Percentiles rank a stretch among this genome's conserved stretches.
Evolutionary conservation across 35 echinoderm and acorn worm species (phyloP).

Genomic region (Apostichopus japonicus): DNA sequence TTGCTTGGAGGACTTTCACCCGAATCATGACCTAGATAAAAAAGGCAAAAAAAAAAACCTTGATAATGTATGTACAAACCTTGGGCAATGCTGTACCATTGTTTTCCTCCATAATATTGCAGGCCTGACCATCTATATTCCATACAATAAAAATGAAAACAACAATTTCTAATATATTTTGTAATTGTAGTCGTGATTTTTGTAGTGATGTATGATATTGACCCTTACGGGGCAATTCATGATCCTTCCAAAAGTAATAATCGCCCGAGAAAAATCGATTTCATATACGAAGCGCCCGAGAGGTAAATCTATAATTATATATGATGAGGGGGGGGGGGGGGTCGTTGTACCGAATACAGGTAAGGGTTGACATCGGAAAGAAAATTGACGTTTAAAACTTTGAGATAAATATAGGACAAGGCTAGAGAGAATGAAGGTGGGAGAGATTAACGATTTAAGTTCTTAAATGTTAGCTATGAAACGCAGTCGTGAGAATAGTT

Average conservation of each 20-base stretch:
- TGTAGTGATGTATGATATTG: neutral
- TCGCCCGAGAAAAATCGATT: neutral
- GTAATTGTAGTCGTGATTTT: neutral
- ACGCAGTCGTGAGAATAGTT: too few relatives aligned
- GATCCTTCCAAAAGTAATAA: slow-evolving; percentile 4
- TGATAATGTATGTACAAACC: neutral
- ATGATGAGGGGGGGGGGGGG: neutral
- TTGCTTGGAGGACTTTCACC: neutral
- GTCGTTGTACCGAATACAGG: neutral
- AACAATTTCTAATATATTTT: neutral
- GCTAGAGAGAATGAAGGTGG: neutral
- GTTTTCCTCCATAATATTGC: neutral
- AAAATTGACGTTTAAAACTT: neutral
- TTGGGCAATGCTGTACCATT: neutral
- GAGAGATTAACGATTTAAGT: neutral
- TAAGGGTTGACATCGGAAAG: neutral
- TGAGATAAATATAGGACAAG: neutral
- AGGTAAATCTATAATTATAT: neutral
- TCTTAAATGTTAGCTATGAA: too few relatives aligned
- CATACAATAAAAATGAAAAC: neutral
- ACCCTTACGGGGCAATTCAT: neutral
- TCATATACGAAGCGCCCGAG: neutral
- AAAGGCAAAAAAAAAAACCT: neutral
- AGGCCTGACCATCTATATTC: neutral
- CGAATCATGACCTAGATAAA: neutral